Base-by-base conservation (phyloP, 2,888 invertebrate genomes). In the Limnephilus rhombicus region DNA sequence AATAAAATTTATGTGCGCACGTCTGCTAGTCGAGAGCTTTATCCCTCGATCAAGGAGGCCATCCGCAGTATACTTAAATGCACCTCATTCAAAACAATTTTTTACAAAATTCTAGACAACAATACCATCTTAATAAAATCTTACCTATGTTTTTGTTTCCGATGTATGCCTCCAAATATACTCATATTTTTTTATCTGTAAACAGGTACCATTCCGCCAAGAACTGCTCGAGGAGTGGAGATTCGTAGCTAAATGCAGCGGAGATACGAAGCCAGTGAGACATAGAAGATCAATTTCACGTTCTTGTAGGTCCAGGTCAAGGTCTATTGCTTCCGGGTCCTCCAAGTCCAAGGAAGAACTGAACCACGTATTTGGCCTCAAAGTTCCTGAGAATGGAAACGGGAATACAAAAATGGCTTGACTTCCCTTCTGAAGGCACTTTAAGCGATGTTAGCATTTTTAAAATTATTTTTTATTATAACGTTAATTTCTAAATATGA, bases 181-280 rank as follows among this genome's bases (percentile, higher is more conserved):
- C 41, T 18, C 18, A 49, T 45, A 0, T 41, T 49, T 41, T 41
- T 68, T 45, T 37, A 29, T 82, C 80, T 87, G 18, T 29, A 49
- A 45, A 41, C 94, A 98, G 97, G 96, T 97, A 12, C 95, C 97
- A 0, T 97, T 98, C 94, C 96, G 95, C 94, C 96, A 97, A 85
- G 98, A 97, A 94, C 94, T 98, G 13, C 95, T 96, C 91, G 97
- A 97, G n/a, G 98, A 98, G 95, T 94, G 98, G 81, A 97, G 96
- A 94, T 98, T 98, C 94, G 96, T 98, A 68, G 94, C 97, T 0
- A 97, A 97, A 94, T 98, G 98, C 94, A 97, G 97, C 91, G 97
- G 97, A 49, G 97, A 97, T 86, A 96, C 97, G 0, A 98, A 98
- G 94, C 97, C 97, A 1, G 97, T 98, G 0, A 96, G 96, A 90